phyloP scores from a whole-genome alignment of 35 echinoderm and acorn worm genomes.

The Acanthaster planci region DNA sequence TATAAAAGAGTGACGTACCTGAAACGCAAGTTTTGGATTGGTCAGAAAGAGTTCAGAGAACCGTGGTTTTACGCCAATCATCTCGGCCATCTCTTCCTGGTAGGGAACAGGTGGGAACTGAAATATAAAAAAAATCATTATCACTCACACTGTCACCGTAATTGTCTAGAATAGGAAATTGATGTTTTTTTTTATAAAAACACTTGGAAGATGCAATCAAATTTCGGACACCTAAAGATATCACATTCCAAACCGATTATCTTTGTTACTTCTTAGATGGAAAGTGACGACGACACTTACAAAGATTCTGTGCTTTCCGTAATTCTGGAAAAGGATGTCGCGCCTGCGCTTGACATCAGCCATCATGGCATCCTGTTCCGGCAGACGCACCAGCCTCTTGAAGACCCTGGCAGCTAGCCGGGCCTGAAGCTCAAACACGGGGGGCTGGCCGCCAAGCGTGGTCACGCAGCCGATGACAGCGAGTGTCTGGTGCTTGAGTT shows the following conservation, averaged over 20 bases:
- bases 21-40: conserved; percentile 57
- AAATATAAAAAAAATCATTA: conserved; percentile 8
- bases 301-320: conserved; percentile 80
- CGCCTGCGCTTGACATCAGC: conserved; percentile 52
- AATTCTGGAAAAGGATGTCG: conserved; percentile 47
- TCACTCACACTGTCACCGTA: background rate
- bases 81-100: conserved; percentile 40
- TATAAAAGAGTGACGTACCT: conserved; percentile 12
- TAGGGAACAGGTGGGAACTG: conserved; percentile 60
- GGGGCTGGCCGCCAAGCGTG: conserved; percentile 45
- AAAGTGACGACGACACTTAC: conserved; percentile 66
- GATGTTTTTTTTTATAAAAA: background rate
- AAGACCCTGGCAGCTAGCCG: conserved; percentile 48
- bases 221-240: background rate
- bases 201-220: background rate
- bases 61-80: conserved; percentile 57
- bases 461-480: conserved; percentile 60
- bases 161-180: background rate
- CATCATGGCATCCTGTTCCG: conserved; percentile 47
- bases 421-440: conserved; percentile 63
- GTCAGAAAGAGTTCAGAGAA: conserved; percentile 34
- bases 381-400: conserved; percentile 47
- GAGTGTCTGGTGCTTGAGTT: conserved; percentile 48
- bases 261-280: too few relatives aligned
- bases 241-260: too few relatives aligned